Evolutionary conservation across 2,113 vertebrate genomes (phyloP), one percentile per base, ranked within the genome.

Genomic region (Carlito syrichta): DNA sequence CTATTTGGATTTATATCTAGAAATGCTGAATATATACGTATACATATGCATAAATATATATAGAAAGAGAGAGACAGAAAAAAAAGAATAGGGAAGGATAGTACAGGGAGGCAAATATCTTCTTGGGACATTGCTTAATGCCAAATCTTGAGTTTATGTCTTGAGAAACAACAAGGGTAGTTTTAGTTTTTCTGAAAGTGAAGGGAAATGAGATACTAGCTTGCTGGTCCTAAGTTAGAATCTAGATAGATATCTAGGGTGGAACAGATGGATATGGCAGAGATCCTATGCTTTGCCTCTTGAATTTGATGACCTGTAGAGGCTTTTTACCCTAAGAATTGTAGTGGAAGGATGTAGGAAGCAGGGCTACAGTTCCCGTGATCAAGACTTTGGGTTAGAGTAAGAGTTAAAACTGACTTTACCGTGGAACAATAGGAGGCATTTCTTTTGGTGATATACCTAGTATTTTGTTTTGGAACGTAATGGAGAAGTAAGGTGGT

Each of bases 41-140:
- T 0, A 1, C 13, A 35, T 32, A 2, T 1, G 3, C 63, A 35
- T 3, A 32, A 32, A 14, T 66, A 30, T 52, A 16, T 66, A n/a
- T 62, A 63, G 43, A 6, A 63, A n/a, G 19, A 69, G 12, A 11
- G n/a, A 88, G 58, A 71, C 54, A 4, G 4, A 2, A 9, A 43
- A 14, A 58, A 20, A 78, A 22, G 17, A 23, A n/a, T n/a, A n/a
- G n/a, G n/a, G n/a, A n/a, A 66, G 66, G 11, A 63, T 32, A 74
- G 32, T 54, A 87, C 56, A 48, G 50, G 38, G 30, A 77, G 38
- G 73, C 43, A 52, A 10, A 48, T 38, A 4, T 16, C 16, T 96
- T 89, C 45, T 14, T 56, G n/a, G 10, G 81, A 76, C 22, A 38
- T 54, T 23, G 83, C 1, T 71, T 63, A 84, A 48, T 84, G 38